These are phyloP conservation scores for Columba guinea DNA, from an alignment of 2,797 vertebrate species.

Conservation along the genomic window DNA sequence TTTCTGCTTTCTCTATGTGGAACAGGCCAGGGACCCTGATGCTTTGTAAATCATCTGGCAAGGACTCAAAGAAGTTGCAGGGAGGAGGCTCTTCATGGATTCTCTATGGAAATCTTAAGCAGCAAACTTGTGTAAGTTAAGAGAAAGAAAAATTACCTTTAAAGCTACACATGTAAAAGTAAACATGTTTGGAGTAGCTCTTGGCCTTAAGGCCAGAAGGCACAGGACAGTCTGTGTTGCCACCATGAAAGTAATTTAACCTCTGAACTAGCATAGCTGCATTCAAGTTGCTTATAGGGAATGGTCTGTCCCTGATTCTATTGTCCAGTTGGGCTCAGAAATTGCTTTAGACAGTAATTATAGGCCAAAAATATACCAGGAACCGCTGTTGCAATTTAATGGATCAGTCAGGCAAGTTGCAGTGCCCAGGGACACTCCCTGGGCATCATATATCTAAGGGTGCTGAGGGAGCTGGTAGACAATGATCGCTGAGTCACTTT, in stretches of 20 bases:
- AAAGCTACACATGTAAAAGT: not conserved
- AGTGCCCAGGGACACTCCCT: not conserved
- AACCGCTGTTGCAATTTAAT: not conserved
- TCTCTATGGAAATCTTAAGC: not conserved
- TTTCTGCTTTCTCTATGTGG: not conserved
- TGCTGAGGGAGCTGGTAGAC: too few relatives aligned
- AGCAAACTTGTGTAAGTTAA: not conserved
- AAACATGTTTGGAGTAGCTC: not conserved
- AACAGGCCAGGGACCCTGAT: not conserved
- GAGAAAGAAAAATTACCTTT: not conserved
- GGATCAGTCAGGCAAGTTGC: not conserved
- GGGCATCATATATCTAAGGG: not conserved
- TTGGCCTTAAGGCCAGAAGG: not conserved
- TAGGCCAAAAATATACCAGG: not conserved
- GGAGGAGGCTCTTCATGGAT: not conserved
- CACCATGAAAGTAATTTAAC: not conserved
- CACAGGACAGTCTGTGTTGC: accelerated
- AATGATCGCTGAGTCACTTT: too few relatives aligned
- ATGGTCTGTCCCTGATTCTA: not conserved
- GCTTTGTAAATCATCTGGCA: not conserved
- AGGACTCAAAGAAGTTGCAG: not conserved
- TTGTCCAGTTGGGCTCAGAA: not conserved
- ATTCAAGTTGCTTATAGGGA: not conserved
- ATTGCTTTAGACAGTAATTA: not conserved
- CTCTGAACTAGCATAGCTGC: not conserved